Evolutionary conservation across 2,113 vertebrate species (phyloP).

Genomic region (Passer domesticus): DNA sequence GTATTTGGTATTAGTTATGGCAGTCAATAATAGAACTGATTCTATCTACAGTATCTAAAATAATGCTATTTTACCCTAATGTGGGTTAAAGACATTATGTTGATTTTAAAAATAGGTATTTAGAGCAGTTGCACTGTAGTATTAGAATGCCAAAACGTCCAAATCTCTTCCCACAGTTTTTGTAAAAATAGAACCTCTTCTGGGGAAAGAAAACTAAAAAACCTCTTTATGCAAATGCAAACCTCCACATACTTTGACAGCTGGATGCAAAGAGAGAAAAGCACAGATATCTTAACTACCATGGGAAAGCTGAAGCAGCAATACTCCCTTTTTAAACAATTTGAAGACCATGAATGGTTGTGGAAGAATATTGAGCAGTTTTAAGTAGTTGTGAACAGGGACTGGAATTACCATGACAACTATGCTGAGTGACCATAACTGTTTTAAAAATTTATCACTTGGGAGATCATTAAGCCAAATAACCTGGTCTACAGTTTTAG

Average conservation of each 20-base stretch:
- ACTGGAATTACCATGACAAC: background rate
- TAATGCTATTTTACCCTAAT: background rate
- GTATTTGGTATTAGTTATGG: background rate
- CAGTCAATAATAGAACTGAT: background rate
- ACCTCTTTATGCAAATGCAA: background rate
- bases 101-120: constrained; percentile 16
- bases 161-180: constrained; percentile 30
- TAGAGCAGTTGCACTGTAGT: background rate
- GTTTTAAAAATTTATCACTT: background rate
- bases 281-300: background rate
- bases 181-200: constrained; percentile 36
- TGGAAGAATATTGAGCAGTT: background rate
- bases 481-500: background rate
- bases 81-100: background rate
- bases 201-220: background rate
- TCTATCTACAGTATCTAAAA: background rate
- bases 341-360: background rate
- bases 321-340: background rate
- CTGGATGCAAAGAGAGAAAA: background rate
- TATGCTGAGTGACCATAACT: background rate
- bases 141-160: constrained; percentile 22
- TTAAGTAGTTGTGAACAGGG: background rate
- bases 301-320: background rate
- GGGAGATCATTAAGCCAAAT: background rate
- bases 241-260: constrained; percentile 18